phyloP scores from a whole-genome alignment of 2,797 vertebrate genomes.

The Danio albolineatus region DNA sequence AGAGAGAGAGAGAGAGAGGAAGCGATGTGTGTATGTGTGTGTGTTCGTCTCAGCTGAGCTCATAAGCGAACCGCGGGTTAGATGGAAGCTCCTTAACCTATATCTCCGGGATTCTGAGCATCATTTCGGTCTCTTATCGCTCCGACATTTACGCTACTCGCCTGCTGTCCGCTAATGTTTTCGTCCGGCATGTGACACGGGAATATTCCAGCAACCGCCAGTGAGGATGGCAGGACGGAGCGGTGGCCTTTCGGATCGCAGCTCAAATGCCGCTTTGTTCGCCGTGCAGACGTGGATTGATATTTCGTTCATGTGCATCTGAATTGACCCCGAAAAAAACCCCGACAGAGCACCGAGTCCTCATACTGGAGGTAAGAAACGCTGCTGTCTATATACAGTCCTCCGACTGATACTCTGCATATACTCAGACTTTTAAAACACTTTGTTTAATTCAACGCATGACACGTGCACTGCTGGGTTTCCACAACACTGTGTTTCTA shows the following conservation, averaged over 20 bases:
- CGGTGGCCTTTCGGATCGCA: constrained; percentile 50
- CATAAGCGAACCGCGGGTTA: constrained; percentile 14
- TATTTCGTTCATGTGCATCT: constrained; percentile 21
- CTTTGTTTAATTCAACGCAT: constrained; percentile 27
- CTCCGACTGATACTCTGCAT: neutral
- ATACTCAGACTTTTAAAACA: constrained; percentile 27
- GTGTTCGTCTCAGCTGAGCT: constrained; percentile 45
- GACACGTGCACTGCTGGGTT: constrained; percentile 12
- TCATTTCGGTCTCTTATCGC: neutral
- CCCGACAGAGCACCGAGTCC: constrained; percentile 18
- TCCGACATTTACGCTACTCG: no score
- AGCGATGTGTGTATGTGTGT: no score
- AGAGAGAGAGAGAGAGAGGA: constrained; percentile 42
- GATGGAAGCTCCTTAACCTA: constrained; percentile 28
- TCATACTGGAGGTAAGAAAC: constrained; percentile 7
- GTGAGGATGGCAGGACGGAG: constrained; percentile 48
- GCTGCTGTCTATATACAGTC: neutral
- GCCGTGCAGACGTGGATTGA: constrained; percentile 38
- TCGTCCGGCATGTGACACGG: constrained; percentile 18
- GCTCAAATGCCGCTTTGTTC: constrained; percentile 49
- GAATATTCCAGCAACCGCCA: constrained; percentile 32
- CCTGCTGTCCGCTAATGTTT: no score
- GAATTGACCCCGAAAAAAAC: constrained; percentile 19
- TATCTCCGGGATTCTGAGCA: neutral
- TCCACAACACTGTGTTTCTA: neutral